Conservation (phyloP, 2,797 vertebrate species). For the Mus minutoides region DNA sequence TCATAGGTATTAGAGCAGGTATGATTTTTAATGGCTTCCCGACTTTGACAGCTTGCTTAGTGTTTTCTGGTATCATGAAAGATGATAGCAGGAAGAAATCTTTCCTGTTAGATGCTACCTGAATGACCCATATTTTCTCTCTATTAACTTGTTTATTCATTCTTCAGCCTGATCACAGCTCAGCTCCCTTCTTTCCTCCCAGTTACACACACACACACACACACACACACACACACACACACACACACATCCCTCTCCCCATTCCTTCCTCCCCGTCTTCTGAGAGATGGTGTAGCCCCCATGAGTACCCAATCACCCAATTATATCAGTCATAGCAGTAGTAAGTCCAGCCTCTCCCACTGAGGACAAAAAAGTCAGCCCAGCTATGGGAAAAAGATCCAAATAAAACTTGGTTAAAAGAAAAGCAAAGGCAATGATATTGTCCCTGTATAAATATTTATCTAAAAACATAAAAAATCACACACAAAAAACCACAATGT, state of each 20-base stretch:
- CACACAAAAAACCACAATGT: not conserved
- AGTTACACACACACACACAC: not conserved
- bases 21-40: too few relatives aligned
- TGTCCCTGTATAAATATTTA: not conserved
- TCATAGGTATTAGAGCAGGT: too few relatives aligned
- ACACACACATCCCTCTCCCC: not conserved
- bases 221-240: not conserved
- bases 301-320: not conserved
- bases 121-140: not conserved
- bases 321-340: not conserved
- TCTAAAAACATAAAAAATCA: not conserved
- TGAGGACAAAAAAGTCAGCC: not conserved
- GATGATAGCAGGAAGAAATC: not conserved
- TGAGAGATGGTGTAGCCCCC: not conserved
- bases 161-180: not conserved
- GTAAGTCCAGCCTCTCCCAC: not conserved
- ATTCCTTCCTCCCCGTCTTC: not conserved
- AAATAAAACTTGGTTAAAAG: constrained; percentile 15
- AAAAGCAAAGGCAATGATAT: not conserved
- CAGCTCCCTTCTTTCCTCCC: not conserved
- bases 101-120: not conserved
- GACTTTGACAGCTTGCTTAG: not conserved
- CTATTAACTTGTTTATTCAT: not conserved
- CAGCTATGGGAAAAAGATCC: not conserved
- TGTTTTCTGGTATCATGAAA: not conserved